phyloP scores from a whole-genome alignment of 2,113 vertebrate genomes.

The Stercorarius parasiticus region DNA sequence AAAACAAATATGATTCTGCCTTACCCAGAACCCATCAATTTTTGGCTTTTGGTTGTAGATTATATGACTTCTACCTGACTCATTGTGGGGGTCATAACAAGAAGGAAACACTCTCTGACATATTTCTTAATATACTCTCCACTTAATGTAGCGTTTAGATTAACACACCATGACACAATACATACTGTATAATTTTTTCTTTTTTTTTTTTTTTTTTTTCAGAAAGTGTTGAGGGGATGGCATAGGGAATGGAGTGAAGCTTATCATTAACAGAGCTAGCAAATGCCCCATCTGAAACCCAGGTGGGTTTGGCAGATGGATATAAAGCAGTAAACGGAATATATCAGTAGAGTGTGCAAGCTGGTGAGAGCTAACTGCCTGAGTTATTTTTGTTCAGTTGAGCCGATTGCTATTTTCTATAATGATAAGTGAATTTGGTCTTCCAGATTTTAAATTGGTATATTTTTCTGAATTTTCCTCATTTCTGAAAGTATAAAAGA shows the following conservation, averaged over 20 bases:
- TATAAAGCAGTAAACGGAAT: conserved; percentile 63
- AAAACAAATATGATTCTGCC: neutral
- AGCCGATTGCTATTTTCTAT: conserved; percentile 74
- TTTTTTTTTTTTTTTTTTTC: neutral
- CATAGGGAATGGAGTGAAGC: conserved; percentile 9
- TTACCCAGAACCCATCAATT: neutral
- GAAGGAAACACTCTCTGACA: neutral
- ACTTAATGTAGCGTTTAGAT: conserved; percentile 2
- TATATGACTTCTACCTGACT: neutral
- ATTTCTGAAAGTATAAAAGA: conserved; percentile 47
- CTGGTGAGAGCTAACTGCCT: conserved; percentile 70
- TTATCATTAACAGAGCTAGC: conserved; percentile 72
- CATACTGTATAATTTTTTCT: neutral
- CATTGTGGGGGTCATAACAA: neutral
- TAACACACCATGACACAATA: conserved; percentile 15
- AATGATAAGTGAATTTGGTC: conserved; percentile 74
- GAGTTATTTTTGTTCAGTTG: conserved; percentile 76
- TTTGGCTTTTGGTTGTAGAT: neutral
- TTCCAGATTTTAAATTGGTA: conserved; percentile 71
- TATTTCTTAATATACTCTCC: conserved; percentile 4
- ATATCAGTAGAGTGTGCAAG: conserved; percentile 68
- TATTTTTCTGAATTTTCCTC: conserved; percentile 56
- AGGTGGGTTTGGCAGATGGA: conserved; percentile 80
- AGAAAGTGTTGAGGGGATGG: conserved; percentile 1
- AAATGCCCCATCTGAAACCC: conserved; percentile 73